Percentiles rank a stretch among this genome's conserved stretches.
phyloP scores from a whole-genome alignment of 2,888 invertebrate genomes.

The Drosophila neotestacea region DNA sequence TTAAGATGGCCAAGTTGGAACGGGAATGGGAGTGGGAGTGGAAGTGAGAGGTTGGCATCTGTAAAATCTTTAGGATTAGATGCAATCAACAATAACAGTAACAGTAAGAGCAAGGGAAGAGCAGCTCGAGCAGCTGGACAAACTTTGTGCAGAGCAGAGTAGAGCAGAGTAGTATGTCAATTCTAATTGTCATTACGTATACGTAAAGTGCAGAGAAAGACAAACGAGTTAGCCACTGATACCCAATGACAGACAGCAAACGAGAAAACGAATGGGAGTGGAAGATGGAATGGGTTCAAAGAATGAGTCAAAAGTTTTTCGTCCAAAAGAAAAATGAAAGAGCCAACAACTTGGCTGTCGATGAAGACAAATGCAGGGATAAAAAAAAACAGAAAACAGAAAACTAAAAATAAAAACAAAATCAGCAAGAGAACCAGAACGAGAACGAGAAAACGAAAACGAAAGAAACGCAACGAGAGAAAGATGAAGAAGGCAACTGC shows the following conservation, averaged over 20 bases:
- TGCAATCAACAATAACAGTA: conserved; percentile 79
- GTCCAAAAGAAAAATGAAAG: conserved; percentile 77
- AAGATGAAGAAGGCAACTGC: conserved; percentile 24
- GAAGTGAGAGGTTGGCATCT: conserved; percentile 40
- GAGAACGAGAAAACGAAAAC: not conserved
- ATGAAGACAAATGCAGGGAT: conserved; percentile 78
- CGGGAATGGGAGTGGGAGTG: not conserved
- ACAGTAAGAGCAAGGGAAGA: conserved; percentile 9
- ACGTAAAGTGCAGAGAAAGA: conserved; percentile 78
- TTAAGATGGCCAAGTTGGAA: conserved; percentile 52
- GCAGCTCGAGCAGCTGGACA: conserved; percentile 52
- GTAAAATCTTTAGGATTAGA: conserved; percentile 79
- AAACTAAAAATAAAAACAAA: conserved; percentile 1
- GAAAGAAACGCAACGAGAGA: conserved; percentile 6
- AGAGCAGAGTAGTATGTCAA: conserved; percentile 69
- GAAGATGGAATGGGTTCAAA: conserved; percentile 15
- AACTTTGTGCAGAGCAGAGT: conserved; percentile 50
- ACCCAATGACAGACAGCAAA: conserved; percentile 70
- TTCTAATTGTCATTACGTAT: conserved; percentile 81
- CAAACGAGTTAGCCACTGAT: conserved; percentile 80
- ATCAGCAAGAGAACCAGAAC: not conserved
- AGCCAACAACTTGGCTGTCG: conserved; percentile 79
- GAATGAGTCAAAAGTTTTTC: conserved; percentile 70
- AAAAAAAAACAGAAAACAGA: conserved; percentile 18
- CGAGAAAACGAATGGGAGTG: conserved; percentile 56